phyloP scores from a whole-genome alignment of 1,140 invertebrate genomes.

The Macrocentrus cingulum region DNA sequence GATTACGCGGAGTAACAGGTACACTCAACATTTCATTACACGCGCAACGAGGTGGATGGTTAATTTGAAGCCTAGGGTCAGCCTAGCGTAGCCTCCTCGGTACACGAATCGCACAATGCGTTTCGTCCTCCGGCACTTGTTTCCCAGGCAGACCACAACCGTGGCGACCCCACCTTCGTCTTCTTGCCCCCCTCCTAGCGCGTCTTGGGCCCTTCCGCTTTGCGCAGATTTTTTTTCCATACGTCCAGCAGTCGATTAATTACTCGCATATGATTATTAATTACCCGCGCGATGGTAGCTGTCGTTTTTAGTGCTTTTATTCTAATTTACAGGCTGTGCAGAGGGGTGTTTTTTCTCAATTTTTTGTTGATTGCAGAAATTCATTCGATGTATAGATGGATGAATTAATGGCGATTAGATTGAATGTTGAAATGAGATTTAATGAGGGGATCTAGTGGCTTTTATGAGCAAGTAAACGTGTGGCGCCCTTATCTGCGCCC shows the following conservation, averaged over 20 bases:
- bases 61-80: conserved; percentile 55
- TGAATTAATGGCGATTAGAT: too few relatives aligned
- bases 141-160: conserved; percentile 58
- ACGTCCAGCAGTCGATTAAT: too few relatives aligned
- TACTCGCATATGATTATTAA: too few relatives aligned
- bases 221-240: conserved; percentile 7
- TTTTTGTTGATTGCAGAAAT: too few relatives aligned
- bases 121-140: conserved; percentile 29
- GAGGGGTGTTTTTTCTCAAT: too few relatives aligned
- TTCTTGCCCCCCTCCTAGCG: conserved; percentile 15
- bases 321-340: not conserved
- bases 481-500: not conserved
- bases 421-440: too few relatives aligned
- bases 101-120: conserved; percentile 29
- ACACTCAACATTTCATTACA: conserved; percentile 36
- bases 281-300: too few relatives aligned
- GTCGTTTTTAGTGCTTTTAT: not conserved
- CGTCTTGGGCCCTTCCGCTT: not conserved
- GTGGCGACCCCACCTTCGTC: conserved; percentile 50
- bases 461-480: not conserved
- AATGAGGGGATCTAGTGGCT: too few relatives aligned
- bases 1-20: conserved; percentile 46
- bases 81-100: conserved; percentile 52
- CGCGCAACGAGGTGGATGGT: conserved; percentile 41
- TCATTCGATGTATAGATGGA: too few relatives aligned